These are phyloP conservation scores for Mallotus villosus DNA, from an alignment of 2,797 vertebrate species.

Conservation along the genomic window DNA sequence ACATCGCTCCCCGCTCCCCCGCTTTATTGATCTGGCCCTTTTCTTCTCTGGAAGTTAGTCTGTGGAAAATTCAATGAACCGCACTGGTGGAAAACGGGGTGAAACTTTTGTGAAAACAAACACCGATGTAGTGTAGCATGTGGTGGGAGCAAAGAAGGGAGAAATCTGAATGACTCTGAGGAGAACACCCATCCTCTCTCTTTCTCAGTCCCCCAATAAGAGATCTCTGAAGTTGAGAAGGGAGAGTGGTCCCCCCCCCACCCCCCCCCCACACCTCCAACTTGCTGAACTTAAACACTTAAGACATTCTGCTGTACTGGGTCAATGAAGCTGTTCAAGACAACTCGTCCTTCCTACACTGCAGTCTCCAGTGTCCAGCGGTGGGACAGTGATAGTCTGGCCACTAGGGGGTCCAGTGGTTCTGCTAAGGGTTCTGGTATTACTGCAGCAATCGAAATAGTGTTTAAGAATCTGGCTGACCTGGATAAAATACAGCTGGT, in stretches of 20 bases:
- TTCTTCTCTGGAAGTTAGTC: conserved; percentile 79
- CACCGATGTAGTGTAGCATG: conserved; percentile 74
- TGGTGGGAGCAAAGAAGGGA: conserved; percentile 55
- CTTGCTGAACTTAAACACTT: conserved; percentile 14
- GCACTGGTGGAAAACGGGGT: conserved; percentile 75
- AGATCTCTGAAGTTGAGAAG: conserved; percentile 56
- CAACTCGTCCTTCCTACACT: conserved; percentile 34
- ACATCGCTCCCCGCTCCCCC: conserved; percentile 77
- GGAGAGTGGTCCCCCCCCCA: conserved; percentile 24
- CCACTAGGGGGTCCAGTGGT: not conserved
- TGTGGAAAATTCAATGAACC: conserved; percentile 89
- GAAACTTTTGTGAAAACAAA: conserved; percentile 68
- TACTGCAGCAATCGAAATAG: conserved; percentile 31
- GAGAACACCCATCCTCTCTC: conserved; percentile 29
- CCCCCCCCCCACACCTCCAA: not conserved
- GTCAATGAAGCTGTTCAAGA: conserved; percentile 53
- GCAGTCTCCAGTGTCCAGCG: not conserved
- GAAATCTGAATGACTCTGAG: conserved; percentile 58
- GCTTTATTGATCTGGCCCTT: conserved; percentile 80
- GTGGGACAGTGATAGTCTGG: conserved; percentile 1
- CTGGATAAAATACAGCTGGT: conserved; percentile 30
- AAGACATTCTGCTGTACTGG: conserved; percentile 39
- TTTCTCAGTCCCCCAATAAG: conserved; percentile 63
- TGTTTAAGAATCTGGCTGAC: conserved; percentile 42
- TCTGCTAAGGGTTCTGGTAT: conserved; percentile 31